A percentile compares a stretch with the other conserved stretches of the same genome.
phyloP scores from a whole-genome alignment of 2,797 vertebrate genomes.

The Rhynchotus rufescens region DNA sequence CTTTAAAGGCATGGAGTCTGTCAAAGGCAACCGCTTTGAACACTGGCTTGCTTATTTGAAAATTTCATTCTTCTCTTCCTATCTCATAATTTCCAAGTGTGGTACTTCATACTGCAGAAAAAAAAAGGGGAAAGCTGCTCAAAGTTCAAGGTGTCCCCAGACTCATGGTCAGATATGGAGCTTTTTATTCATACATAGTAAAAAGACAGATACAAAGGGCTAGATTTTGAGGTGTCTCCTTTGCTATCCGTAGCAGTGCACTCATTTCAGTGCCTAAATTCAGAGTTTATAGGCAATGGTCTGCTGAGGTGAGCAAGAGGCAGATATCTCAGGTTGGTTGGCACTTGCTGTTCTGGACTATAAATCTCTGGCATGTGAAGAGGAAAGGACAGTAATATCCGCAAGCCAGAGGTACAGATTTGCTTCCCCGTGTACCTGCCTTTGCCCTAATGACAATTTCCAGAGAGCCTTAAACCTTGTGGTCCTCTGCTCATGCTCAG shows the following conservation, averaged over 20 bases:
- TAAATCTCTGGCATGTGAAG: neutral
- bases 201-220: neutral
- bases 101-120: conserved; percentile 12
- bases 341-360: neutral
- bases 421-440: neutral
- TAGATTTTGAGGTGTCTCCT: neutral
- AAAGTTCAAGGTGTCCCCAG: neutral
- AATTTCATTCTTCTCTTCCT: conserved; percentile 5
- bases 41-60: conserved; percentile 32
- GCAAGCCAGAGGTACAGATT: neutral
- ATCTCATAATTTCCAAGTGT: conserved; percentile 31
- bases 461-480: neutral
- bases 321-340: neutral
- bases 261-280: neutral
- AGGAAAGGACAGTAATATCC: neutral
- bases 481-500: neutral
- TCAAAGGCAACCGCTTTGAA: conserved; percentile 10
- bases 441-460: neutral
- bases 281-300: neutral
- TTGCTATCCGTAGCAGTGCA: neutral
- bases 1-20: neutral
- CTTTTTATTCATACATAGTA: neutral
- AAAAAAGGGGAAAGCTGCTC: conserved; percentile 35
- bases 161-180: neutral
- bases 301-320: neutral